Conservation (phyloP, 2,888 invertebrate species). For the Mythimna lalbum region DNA sequence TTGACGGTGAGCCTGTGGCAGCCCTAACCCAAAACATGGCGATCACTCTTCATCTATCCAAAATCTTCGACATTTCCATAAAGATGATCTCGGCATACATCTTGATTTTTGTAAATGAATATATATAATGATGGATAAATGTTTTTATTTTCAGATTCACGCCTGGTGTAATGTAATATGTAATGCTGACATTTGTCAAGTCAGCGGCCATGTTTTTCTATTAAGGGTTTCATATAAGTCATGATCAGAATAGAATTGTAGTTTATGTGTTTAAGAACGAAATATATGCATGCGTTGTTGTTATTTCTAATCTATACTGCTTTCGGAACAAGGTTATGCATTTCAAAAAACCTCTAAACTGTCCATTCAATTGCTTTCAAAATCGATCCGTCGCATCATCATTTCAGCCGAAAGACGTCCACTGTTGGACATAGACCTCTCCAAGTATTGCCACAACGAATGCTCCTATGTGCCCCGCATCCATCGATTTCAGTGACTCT, state of each 20-base stretch:
- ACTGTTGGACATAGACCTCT: too few species aligned
- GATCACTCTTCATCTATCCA: slow-evolving; percentile 28
- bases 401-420: too few species aligned
- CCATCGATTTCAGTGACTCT: too few species aligned
- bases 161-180: neutral
- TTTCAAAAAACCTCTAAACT: too few species aligned
- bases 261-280: slow-evolving; percentile 16
- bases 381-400: too few species aligned
- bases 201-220: slow-evolving; percentile 28
- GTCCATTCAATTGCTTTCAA: too few species aligned
- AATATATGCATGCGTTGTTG: neutral
- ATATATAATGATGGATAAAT: slow-evolving; percentile 38
- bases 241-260: neutral
- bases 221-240: slow-evolving; percentile 16
- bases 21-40: neutral
- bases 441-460: too few species aligned
- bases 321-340: too few species aligned
- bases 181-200: slow-evolving; percentile 23
- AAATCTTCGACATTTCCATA: slow-evolving; percentile 31
- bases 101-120: slow-evolving; percentile 44
- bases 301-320: neutral
- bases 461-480: too few species aligned
- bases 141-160: slow-evolving; percentile 15
- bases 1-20: neutral
- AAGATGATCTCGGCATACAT: slow-evolving; percentile 21